Percentiles rank a stretch among this genome's conserved stretches.
phyloP scores from a whole-genome alignment of 2,797 vertebrate species.

The Gastrophryne carolinensis region DNA sequence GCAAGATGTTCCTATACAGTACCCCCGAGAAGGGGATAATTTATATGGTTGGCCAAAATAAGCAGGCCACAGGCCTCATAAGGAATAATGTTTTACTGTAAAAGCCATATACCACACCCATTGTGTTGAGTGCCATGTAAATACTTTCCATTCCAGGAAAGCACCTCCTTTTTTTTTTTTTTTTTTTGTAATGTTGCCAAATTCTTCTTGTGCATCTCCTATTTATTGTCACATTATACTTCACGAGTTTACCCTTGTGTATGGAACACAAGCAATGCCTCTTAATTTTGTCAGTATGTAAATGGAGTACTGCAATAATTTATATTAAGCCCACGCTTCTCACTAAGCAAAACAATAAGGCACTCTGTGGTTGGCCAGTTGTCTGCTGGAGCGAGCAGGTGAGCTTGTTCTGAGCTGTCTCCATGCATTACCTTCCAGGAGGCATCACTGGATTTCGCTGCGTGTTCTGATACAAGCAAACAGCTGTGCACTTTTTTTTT shows the following conservation, averaged over 20 bases:
- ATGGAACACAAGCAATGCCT: background rate
- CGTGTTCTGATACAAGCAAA: constrained; percentile 58
- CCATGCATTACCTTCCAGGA: constrained; percentile 27
- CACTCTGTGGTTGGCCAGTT: constrained; percentile 26
- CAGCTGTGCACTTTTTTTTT: constrained; percentile 73
- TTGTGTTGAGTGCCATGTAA: no score
- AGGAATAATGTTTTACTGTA: no score
- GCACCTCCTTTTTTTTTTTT: no score
- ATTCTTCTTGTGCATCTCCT: background rate
- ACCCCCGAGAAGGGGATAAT: no score
- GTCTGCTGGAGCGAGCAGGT: constrained; percentile 24
- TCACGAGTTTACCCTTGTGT: background rate
- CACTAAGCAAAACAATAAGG: constrained; percentile 10
- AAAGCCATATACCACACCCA: no score
- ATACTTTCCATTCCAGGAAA: no score
- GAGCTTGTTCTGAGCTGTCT: constrained; percentile 32
- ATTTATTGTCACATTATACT: background rate
- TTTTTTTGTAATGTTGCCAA: no score
- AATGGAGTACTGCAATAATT: background rate
- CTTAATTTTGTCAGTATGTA: background rate
- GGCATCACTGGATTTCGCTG: constrained; percentile 24
- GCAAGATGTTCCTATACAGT: no score
- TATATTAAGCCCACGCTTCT: background rate
- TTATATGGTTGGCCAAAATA: no score
- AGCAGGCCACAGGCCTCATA: no score